Conservation (phyloP, 2,797 vertebrate genomes). For the Brotula barbata region DNA sequence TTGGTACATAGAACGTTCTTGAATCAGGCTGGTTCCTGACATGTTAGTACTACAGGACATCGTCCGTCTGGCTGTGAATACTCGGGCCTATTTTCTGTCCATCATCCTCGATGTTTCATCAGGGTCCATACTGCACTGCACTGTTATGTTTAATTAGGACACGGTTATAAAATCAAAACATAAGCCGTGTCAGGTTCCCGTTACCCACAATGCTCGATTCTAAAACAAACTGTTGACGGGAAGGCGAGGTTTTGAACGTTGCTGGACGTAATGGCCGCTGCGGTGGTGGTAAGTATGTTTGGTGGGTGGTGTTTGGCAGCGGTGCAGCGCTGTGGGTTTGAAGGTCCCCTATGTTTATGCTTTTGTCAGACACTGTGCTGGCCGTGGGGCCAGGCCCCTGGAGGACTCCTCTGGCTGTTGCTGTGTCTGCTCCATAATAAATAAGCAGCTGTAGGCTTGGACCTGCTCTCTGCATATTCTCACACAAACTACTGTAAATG, state of each 20-base stretch:
- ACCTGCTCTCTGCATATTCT: slow-evolving; percentile 63
- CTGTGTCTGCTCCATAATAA: slow-evolving; percentile 70
- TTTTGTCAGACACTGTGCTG: slow-evolving; percentile 69
- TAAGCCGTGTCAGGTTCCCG: slow-evolving; percentile 54
- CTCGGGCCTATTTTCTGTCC: slow-evolving; percentile 45
- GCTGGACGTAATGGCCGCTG: slow-evolving; percentile 37
- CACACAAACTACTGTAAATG: slow-evolving; percentile 67
- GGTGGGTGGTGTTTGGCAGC: slow-evolving; percentile 60
- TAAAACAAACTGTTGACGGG: slow-evolving; percentile 62
- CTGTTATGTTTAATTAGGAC: slow-evolving; percentile 70
- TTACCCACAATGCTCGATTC: slow-evolving; percentile 56
- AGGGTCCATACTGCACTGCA: slow-evolving; percentile 43
- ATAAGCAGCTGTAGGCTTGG: slow-evolving; percentile 70
- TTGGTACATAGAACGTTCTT: slow-evolving; percentile 18
- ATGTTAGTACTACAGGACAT: slow-evolving; percentile 29
- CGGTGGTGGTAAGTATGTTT: slow-evolving; percentile 35
- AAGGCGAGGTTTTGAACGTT: slow-evolving; percentile 47
- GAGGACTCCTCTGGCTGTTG: slow-evolving; percentile 53
- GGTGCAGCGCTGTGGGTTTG: slow-evolving; percentile 53
- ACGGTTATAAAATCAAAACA: slow-evolving; percentile 70
- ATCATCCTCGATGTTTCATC: slow-evolving; percentile 51
- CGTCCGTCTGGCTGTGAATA: slow-evolving; percentile 19
- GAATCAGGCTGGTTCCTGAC: slow-evolving; percentile 37
- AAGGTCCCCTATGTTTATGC: slow-evolving; percentile 72
- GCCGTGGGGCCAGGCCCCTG: slow-evolving; percentile 50